Evolutionary conservation across 1,140 invertebrate genomes (phyloP).

Genomic region (Coptotermes formosanus): DNA sequence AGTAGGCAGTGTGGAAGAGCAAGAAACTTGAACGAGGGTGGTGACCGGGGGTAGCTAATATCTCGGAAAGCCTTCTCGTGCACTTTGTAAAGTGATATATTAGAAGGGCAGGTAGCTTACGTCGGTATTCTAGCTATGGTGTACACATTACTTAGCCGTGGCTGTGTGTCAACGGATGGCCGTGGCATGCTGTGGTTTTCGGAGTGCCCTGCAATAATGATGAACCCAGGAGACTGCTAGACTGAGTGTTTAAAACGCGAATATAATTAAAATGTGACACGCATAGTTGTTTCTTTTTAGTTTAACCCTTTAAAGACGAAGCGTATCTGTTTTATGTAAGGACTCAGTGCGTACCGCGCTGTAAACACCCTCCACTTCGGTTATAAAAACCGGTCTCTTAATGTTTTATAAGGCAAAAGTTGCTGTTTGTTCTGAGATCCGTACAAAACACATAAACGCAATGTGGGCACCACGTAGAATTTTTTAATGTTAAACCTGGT

Average conservation of each 20-base stretch:
- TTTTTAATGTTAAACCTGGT: too few relatives aligned
- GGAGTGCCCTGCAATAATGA: not conserved
- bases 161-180: not conserved
- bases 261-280: not conserved
- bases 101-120: constrained; percentile 22
- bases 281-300: not conserved
- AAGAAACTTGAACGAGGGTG: too few relatives aligned
- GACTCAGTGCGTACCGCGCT: too few relatives aligned
- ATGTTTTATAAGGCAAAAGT: too few relatives aligned
- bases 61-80: constrained; percentile 27
- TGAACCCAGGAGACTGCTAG: not conserved
- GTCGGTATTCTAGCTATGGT: not conserved
- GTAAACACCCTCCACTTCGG: too few relatives aligned
- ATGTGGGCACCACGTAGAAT: too few relatives aligned
- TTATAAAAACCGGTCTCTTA: too few relatives aligned
- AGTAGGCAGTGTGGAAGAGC: not conserved
- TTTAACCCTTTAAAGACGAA: too few relatives aligned
- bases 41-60: constrained; percentile 18
- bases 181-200: not conserved
- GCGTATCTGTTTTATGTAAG: too few relatives aligned
- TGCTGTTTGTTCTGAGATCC: too few relatives aligned
- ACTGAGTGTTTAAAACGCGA: not conserved
- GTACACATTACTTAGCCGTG: not conserved
- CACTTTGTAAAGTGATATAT: constrained; percentile 30
- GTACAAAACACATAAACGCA: too few relatives aligned